Conservation (phyloP, 2,888 invertebrate genomes). For the Gortyna flavago region DNA sequence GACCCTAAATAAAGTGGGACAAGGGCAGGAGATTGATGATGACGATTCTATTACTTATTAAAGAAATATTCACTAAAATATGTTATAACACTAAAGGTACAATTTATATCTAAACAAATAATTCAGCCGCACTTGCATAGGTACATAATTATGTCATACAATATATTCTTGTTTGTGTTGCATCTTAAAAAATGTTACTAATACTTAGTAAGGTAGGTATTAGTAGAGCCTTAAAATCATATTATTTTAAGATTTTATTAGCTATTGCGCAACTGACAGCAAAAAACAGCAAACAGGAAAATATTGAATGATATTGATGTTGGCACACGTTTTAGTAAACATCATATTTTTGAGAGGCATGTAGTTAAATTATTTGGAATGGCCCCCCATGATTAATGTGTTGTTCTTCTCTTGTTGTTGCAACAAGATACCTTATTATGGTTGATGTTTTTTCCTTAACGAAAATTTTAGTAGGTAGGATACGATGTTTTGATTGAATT, state of each 20-base stretch:
- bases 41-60: neutral
- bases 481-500: neutral
- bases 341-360: neutral
- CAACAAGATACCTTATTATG: neutral
- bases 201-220: neutral
- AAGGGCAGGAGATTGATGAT: neutral
- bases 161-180: neutral
- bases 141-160: neutral
- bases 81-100: too few species aligned
- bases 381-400: neutral
- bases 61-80: neutral
- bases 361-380: neutral
- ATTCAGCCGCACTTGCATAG: neutral
- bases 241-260: neutral
- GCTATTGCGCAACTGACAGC: neutral
- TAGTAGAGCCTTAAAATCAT: constrained; percentile 8
- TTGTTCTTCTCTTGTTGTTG: neutral
- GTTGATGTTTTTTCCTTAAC: constrained; percentile 4
- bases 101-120: neutral
- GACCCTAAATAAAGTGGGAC: neutral
- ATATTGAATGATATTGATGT: neutral
- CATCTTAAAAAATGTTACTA: neutral
- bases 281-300: constrained; percentile 7
- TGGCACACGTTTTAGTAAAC: neutral
- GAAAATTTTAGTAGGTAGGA: neutral